Evolutionary conservation across 2,888 invertebrate genomes (phyloP).

Genomic region (Strigamia crassipes): DNA sequence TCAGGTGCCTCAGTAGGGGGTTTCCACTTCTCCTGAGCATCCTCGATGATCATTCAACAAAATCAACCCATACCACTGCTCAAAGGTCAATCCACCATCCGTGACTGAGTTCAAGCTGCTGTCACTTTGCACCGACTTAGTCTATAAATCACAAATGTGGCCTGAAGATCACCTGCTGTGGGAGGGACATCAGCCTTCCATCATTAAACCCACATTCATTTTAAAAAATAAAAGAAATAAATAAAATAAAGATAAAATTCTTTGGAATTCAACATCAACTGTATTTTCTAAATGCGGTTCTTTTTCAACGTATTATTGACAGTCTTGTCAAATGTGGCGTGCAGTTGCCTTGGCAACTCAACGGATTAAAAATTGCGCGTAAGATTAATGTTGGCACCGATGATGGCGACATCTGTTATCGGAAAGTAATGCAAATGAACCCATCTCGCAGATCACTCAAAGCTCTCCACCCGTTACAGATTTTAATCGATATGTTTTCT

Average conservation of each 20-base stretch:
- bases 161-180: background rate
- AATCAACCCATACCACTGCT: background rate
- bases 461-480: background rate
- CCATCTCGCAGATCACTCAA: slow-evolving; percentile 5
- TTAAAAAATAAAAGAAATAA: background rate
- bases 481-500: background rate
- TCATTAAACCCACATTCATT: background rate
- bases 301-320: background rate
- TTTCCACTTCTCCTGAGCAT: background rate
- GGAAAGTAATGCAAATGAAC: slow-evolving; percentile 45
- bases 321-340: background rate
- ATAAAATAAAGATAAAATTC: background rate
- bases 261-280: background rate
- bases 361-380: background rate
- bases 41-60: background rate
- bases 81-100: background rate
- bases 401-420: slow-evolving; percentile 45
- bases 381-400: slow-evolving; percentile 43
- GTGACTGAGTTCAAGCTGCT: background rate
- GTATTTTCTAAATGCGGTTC: background rate
- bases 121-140: background rate
- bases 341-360: background rate
- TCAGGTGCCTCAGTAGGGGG: background rate
- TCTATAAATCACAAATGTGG: background rate
- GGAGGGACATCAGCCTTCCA: background rate